Percentiles rank a stretch among this genome's conserved stretches.
These are phyloP conservation scores for Danio choprae DNA, from an alignment of 2,797 vertebrate genomes.

Conservation along the genomic window DNA sequence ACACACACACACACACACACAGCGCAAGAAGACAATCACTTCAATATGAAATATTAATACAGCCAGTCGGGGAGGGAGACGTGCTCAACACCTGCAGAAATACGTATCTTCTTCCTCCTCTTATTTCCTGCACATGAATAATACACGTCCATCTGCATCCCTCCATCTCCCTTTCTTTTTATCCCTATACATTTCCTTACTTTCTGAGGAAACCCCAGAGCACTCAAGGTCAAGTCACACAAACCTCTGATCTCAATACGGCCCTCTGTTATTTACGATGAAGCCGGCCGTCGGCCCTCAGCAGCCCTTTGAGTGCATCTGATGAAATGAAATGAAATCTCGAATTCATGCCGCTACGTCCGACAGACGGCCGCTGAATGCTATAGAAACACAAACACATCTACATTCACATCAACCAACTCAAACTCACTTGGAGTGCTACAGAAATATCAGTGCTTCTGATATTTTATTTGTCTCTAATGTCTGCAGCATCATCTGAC, in stretches of 20 bases:
- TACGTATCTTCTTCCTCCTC: conserved; percentile 20
- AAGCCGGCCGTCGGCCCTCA: not conserved
- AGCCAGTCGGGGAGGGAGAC: not conserved
- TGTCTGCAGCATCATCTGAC: not conserved
- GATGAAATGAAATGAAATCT: conserved; percentile 56
- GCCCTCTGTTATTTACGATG: conserved; percentile 7
- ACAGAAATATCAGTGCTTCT: not conserved
- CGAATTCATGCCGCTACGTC: conserved; percentile 3
- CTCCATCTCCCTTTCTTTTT: conserved; percentile 5
- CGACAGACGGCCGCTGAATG: not conserved
- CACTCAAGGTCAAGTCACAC: conserved; percentile 1
- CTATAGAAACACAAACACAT: not conserved
- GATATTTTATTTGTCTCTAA: not conserved
- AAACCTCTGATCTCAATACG: conserved; percentile 22
- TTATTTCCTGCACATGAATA: conserved; percentile 51
- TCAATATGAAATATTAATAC: conserved; percentile 51
- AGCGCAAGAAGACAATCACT: not conserved
- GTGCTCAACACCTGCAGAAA: conserved; percentile 22
- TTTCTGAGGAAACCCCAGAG: conserved; percentile 1
- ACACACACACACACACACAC: not conserved
- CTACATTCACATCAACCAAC: not conserved
- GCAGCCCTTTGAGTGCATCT: conserved; percentile 14
- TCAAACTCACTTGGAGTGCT: not conserved
- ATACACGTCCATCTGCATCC: conserved; percentile 44
- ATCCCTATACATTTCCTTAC: not conserved